Conservation (phyloP, 2,113 vertebrate species). For the Empidonax alnorum region DNA sequence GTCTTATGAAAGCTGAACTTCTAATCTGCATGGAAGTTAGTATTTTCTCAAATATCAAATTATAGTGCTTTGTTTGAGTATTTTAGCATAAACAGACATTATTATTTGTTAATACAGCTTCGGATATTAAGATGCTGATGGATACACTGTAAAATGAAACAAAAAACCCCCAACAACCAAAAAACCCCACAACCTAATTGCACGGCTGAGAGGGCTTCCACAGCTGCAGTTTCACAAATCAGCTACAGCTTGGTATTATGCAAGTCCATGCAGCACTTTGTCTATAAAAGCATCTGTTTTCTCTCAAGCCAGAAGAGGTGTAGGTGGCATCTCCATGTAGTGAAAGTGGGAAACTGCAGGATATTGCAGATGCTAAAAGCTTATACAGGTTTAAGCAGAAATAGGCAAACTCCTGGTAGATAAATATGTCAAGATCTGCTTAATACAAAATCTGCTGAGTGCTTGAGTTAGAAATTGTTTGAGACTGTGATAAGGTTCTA, state of each 20-base stretch:
- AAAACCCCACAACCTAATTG: not conserved
- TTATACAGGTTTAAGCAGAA: not conserved
- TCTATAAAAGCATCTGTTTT: not conserved
- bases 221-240: not conserved
- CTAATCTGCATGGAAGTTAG: not conserved
- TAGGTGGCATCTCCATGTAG: not conserved
- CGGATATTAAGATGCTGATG: not conserved
- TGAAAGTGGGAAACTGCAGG: not conserved
- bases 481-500: not conserved
- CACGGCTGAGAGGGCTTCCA: not conserved
- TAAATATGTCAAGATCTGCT: not conserved
- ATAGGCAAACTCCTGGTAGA: not conserved
- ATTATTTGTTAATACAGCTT: not conserved
- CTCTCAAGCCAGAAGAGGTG: not conserved
- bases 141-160: not conserved
- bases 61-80: not conserved
- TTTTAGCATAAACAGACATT: not conserved
- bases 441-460: not conserved
- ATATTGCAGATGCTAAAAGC: not conserved
- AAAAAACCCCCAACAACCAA: not conserved
- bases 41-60: not conserved
- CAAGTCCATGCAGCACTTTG: not conserved
- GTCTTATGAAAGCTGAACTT: not conserved
- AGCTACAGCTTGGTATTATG: not conserved
- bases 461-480: not conserved